Evolutionary conservation across 2,888 invertebrate genomes (phyloP).

Genomic region (Zootermopsis nevadensis): DNA sequence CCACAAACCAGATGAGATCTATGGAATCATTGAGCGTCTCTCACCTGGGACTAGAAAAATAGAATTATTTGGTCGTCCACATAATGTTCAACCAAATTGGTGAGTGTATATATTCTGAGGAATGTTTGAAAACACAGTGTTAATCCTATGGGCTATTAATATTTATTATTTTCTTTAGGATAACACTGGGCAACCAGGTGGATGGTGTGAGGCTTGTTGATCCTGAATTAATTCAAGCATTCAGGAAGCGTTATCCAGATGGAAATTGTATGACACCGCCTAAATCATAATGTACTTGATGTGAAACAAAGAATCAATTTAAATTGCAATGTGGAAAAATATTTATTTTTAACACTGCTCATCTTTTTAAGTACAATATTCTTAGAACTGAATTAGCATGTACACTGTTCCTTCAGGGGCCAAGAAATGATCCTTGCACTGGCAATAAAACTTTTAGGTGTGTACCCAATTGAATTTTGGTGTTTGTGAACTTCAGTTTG

Average conservation of each 20-base stretch:
- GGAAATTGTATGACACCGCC: conserved; percentile 75
- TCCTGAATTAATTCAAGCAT: conserved; percentile 88
- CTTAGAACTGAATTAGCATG: too few species aligned
- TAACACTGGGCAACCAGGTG: conserved; percentile 96
- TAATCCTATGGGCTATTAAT: too few species aligned
- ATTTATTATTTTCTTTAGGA: conserved; percentile 64
- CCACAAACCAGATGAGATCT: conserved; percentile 98
- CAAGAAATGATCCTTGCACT: too few species aligned
- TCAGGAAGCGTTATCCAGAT: conserved; percentile 93
- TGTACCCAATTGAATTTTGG: too few species aligned
- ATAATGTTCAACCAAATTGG: conserved; percentile 99
- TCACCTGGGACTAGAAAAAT: conserved; percentile 98
- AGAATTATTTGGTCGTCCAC: conserved; percentile 95
- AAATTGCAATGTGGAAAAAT: not conserved
- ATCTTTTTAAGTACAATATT: too few species aligned
- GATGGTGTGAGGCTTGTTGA: conserved; percentile 95
- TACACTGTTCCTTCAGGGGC: too few species aligned
- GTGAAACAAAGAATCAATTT: not conserved
- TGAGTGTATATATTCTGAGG: conserved; percentile 57
- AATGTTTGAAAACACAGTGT: not conserved
- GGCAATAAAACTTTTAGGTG: too few species aligned
- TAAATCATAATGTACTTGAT: conserved; percentile 53
- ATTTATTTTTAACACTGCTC: not conserved
- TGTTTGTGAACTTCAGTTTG: too few species aligned
- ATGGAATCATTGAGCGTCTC: conserved; percentile 95